Conservation (phyloP, 2,113 vertebrate genomes). For the Calyptommatus sinebrachiatus region DNA sequence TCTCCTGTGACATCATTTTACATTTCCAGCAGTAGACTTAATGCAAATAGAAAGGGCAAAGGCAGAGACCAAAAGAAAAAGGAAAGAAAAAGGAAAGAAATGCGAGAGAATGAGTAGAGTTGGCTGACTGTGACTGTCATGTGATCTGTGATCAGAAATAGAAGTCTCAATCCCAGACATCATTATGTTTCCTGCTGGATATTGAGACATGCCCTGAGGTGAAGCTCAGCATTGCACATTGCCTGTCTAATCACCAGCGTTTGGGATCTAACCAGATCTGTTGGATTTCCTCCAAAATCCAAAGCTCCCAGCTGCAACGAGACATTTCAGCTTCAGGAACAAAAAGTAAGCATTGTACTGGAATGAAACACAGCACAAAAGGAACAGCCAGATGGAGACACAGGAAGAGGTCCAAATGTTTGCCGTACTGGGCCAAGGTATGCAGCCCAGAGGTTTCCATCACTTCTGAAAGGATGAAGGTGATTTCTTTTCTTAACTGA, state of each 20-base stretch:
- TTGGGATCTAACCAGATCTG: not conserved
- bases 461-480: not conserved
- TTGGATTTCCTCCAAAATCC: not conserved
- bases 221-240: not conserved
- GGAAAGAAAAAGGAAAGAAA: not conserved
- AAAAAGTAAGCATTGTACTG: not conserved
- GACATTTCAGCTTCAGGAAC: not conserved
- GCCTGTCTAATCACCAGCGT: not conserved
- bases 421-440: not conserved
- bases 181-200: not conserved
- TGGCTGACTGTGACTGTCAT: not conserved
- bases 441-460: not conserved
- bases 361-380: accelerated
- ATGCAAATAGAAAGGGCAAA: not conserved
- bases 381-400: not conserved
- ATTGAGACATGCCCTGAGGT: not conserved
- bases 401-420: not conserved
- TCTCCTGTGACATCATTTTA: constrained; percentile 3
- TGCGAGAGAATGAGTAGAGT: not conserved
- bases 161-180: constrained; percentile 8
- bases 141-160: not conserved
- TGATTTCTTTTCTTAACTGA: not conserved
- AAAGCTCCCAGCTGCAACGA: not conserved
- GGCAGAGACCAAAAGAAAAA: accelerated
- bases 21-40: not conserved